phyloP scores from a whole-genome alignment of 1,140 invertebrate genomes.

The Dendrolimus punctatus region DNA sequence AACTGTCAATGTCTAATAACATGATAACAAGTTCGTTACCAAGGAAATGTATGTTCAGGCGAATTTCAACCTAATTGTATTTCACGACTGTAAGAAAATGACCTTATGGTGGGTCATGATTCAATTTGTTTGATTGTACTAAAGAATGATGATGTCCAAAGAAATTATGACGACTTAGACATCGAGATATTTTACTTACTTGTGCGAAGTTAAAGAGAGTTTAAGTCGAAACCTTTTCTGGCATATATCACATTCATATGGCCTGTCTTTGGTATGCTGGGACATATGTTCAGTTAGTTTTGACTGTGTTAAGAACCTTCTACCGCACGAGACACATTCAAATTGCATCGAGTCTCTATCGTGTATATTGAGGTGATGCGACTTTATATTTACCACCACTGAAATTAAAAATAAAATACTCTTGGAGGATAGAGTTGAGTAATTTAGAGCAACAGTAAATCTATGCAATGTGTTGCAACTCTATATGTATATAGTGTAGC shows the following conservation, averaged over 20 bases:
- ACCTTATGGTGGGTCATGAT: no score
- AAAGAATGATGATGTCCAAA: no score
- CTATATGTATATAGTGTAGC: no score
- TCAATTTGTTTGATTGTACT: no score
- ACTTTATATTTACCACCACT: slow-evolving; percentile 28
- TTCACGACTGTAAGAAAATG: no score
- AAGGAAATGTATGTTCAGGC: no score
- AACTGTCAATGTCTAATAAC: no score
- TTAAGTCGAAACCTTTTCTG: slow-evolving; percentile 32
- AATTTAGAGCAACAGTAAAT: background rate
- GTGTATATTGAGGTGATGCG: slow-evolving; percentile 31
- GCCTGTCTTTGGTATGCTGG: slow-evolving; percentile 37
- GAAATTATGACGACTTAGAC: no score
- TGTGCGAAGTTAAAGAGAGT: slow-evolving; percentile 23
- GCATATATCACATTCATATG: slow-evolving; percentile 31
- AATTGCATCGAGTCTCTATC: slow-evolving; percentile 27
- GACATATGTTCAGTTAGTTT: slow-evolving; percentile 27
- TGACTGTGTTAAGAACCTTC: slow-evolving; percentile 36
- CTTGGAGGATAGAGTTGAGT: background rate
- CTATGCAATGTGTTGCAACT: no score
- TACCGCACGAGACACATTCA: slow-evolving; percentile 38
- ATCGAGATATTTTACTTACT: slow-evolving; percentile 20
- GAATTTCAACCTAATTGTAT: no score
- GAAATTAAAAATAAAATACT: slow-evolving; percentile 7
- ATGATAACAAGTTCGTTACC: no score